Evolutionary conservation across 2,888 invertebrate genomes (phyloP), one percentile per base, ranked within the genome.

Genomic region (Nezara viridula): DNA sequence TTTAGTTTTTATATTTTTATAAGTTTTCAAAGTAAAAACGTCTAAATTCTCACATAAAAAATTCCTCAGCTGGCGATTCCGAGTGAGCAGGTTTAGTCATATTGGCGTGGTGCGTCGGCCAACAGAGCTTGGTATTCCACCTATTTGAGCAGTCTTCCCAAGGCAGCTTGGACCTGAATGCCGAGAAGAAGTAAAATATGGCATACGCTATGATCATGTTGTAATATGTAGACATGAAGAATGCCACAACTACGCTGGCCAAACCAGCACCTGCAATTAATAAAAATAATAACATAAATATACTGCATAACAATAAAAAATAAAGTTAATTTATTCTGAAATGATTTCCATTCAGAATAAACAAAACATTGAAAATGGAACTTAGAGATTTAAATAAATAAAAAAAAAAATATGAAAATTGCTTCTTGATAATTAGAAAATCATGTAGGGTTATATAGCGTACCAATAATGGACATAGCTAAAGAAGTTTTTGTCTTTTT

Each of bases 191-290:
- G 93, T 98, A 98, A 93, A 97, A 98, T 92, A 98, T 96, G 89
- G 97, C 96, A 95, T 98, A 98, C 90, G 97, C 97, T 93, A 98
- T 98, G 93, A 98, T 97, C 91, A 98, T 97, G 93, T 98, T 98
- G 93, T 98, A 98, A 93, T 98, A 98, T 88, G 98, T 98, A 91
- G 98, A 97, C 96, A 98, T 96, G 92, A 98, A 94, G 94, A 98
- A 98, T 91, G 98, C 98, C 93, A 98, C 97, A 93, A 98, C 96
- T 91, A 98, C 98, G 93, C 98, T 98, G 90, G 98, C 98, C 91
- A 98, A 94, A 90, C 98, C 98, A 91, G 98, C 97, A 92, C 98
- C 98, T 98, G 93, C n/a, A 94, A 94, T 27, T 24, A 12, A n/a
- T 81, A 40, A 32, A 50, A 49, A 85, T 47, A 85, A 49, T 60